Evolutionary conservation across 1,140 invertebrate genomes (phyloP).

Genomic region (Hylaeus anthracinus): DNA sequence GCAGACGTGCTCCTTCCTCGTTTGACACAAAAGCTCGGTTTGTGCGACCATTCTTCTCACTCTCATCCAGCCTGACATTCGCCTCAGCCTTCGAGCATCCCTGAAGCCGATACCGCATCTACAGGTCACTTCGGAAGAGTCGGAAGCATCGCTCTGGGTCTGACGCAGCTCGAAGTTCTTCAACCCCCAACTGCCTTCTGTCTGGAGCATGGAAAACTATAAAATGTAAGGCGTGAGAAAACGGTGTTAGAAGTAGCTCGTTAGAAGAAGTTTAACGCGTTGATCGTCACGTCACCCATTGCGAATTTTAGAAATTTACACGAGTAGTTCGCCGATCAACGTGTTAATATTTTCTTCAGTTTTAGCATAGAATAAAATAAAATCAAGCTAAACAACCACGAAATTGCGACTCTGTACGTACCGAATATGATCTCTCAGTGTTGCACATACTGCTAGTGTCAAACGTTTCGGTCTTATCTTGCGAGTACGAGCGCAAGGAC

Average conservation of each 20-base stretch:
- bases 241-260: neutral
- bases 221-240: slow-evolving; percentile 13
- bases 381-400: neutral
- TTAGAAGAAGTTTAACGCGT: neutral
- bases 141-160: slow-evolving; percentile 17
- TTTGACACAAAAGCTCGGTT: slow-evolving; percentile 33
- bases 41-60: slow-evolving; percentile 59
- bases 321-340: too few relatives aligned
- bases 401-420: neutral
- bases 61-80: slow-evolving; percentile 45
- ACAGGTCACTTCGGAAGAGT: slow-evolving; percentile 5
- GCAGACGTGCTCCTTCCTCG: neutral
- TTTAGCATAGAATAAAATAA: too few relatives aligned
- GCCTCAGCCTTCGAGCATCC: slow-evolving; percentile 6
- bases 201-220: slow-evolving; percentile 49
- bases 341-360: too few relatives aligned
- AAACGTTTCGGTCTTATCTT: neutral
- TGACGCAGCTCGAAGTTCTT: slow-evolving; percentile 13
- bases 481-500: too few relatives aligned
- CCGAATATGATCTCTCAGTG: neutral
- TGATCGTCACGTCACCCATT: too few relatives aligned
- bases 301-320: too few relatives aligned
- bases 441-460: neutral
- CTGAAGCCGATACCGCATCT: slow-evolving; percentile 16
- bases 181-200: slow-evolving; percentile 37